These are phyloP conservation scores for Cygnus olor DNA, from an alignment of 2,797 vertebrate species.

Conservation along the genomic window DNA sequence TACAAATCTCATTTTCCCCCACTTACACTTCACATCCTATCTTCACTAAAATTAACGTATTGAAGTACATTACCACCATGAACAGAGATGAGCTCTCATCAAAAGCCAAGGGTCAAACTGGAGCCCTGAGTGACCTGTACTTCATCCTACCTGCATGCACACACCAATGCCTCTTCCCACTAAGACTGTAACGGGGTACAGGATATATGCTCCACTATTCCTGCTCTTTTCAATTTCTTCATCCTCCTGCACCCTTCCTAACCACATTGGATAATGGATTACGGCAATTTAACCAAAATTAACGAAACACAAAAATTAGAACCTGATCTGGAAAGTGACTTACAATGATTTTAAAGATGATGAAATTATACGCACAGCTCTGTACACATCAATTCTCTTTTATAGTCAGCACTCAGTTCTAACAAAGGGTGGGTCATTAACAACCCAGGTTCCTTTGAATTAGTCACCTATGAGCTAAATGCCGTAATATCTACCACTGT, in stretches of 20 bases:
- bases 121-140: background rate
- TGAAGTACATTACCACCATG: background rate
- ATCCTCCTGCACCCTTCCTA: background rate
- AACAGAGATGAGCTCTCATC: background rate
- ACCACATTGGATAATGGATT: rapidly evolving
- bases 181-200: background rate
- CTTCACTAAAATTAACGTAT: background rate
- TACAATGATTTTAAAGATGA: background rate
- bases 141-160: background rate
- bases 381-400: background rate
- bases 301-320: background rate
- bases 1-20: background rate
- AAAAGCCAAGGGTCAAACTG: background rate
- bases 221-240: background rate
- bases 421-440: background rate
- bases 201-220: background rate
- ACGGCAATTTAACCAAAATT: background rate
- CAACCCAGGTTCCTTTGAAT: background rate
- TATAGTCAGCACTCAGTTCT: background rate
- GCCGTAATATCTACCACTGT: background rate
- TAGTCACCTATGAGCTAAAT: background rate
- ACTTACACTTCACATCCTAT: background rate
- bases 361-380: background rate
- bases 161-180: background rate
- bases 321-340: background rate